Evolutionary conservation across 2,888 invertebrate species (phyloP), one percentile per base, ranked within the genome.

Genomic region (Ochlodes sylvanus): DNA sequence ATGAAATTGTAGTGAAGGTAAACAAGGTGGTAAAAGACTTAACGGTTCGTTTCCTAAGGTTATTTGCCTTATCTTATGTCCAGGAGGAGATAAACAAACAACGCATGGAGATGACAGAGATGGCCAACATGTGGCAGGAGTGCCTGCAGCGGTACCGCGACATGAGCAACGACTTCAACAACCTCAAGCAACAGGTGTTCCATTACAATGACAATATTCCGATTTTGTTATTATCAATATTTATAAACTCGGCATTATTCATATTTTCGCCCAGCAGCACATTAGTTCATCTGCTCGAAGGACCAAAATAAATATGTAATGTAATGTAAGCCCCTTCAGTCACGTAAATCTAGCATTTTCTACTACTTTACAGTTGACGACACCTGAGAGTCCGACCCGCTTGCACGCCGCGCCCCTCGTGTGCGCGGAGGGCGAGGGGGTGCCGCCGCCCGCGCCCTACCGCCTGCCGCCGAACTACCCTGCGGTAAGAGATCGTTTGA

Each of bases 61-160:
- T 19, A 42, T n/a, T 42, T n/a, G 17, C 14, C 5, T 47, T n/a
- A 4, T 17, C 6, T 56, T 38, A 27, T 50, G 9, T 55, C 6
- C 55, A 92, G 92, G 92, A 93, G 76, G 92, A 93, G 78, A 91
- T 93, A 63, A 89, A 83, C 73, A 92, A 92, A 75, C 92, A 93
- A 71, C 89, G 92, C 0, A 87, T 88, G 0, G 92, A 93, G 74
- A 93, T 93, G 92, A 81, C 90, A 0, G 92, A 93, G 77, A 92
- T 93, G 92, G 87, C 90, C 32, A 82, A 69, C 75, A 91, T 92
- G 92, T 92, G 92, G 92, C 92, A 92, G 76, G 92, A 92, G 78
- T 92, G 92, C 42, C 73, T 92, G 75, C 92, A 90, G 79, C 84
- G 92, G n/a, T 92, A 92, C 76, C 76, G 91, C 1, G 92, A 92